Percentiles rank a stretch among this genome's conserved stretches.
These are phyloP conservation scores for Hypomecis punctinalis DNA, from an alignment of 2,888 invertebrate species.

Conservation along the genomic window DNA sequence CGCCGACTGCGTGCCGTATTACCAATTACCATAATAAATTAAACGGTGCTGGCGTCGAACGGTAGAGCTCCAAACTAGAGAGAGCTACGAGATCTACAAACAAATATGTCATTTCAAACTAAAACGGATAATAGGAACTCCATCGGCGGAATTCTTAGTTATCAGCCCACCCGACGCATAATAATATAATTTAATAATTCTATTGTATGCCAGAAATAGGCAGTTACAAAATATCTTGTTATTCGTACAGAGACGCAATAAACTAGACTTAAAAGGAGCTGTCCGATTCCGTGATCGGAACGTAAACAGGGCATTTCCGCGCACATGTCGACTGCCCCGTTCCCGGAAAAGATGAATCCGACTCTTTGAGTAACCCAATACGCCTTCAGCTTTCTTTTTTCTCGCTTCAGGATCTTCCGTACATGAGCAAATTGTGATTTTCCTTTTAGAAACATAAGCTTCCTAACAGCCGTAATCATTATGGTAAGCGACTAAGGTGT, in stretches of 20 bases:
- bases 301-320: constrained; percentile 76
- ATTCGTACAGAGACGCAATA: constrained; percentile 64
- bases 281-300: constrained; percentile 70
- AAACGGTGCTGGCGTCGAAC: constrained; percentile 43
- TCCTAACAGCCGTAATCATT: no score
- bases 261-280: constrained; percentile 72
- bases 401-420: constrained; percentile 29
- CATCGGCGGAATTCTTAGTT: constrained; percentile 47
- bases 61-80: constrained; percentile 30
- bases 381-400: constrained; percentile 47
- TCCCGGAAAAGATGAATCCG: constrained; percentile 58
- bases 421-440: constrained; percentile 14
- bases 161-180: constrained; percentile 56
- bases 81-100: constrained; percentile 48
- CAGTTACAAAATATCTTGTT: constrained; percentile 71
- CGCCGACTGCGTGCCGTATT: constrained; percentile 60
- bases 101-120: constrained; percentile 49
- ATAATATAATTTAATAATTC: constrained; percentile 56
- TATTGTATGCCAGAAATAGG: constrained; percentile 66
- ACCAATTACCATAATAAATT: constrained; percentile 68
- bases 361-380: constrained; percentile 56
- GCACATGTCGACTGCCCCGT: constrained; percentile 61
- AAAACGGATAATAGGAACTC: constrained; percentile 57
- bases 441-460: no score
- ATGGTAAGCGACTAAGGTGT: constrained; percentile 22